Evolutionary conservation across 2,113 vertebrate genomes (phyloP).

Genomic region (Neodon shergylaensis): DNA sequence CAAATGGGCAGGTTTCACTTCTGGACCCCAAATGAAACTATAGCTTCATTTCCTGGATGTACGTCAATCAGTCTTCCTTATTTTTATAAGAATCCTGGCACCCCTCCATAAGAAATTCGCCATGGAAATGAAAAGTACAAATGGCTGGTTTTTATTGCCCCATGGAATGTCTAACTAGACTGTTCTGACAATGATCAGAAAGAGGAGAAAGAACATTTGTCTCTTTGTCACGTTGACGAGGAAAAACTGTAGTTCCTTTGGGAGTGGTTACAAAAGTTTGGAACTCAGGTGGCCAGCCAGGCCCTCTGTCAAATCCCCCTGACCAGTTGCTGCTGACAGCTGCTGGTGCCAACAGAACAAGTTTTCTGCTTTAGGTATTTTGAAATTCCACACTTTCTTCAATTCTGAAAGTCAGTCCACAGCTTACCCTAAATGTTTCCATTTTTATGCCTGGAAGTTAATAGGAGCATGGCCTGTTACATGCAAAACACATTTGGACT

Average conservation of each 20-base stretch:
- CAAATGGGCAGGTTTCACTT: slow-evolving; percentile 45
- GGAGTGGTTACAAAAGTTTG: neutral
- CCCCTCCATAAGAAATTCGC: slow-evolving; percentile 52
- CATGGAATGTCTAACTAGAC: slow-evolving; percentile 33
- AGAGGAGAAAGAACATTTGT: slow-evolving; percentile 52
- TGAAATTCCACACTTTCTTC: slow-evolving; percentile 34
- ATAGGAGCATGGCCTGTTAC: slow-evolving; percentile 75
- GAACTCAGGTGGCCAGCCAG: neutral
- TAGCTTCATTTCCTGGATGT: slow-evolving; percentile 62
- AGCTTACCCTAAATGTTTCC: slow-evolving; percentile 68
- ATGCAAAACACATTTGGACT: slow-evolving; percentile 81
- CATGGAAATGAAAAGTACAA: slow-evolving; percentile 52
- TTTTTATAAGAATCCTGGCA: slow-evolving; percentile 63
- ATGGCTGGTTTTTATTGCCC: slow-evolving; percentile 51
- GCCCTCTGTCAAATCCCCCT: neutral
- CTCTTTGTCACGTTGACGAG: slow-evolving; percentile 33
- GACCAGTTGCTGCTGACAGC: neutral
- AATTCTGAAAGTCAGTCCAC: slow-evolving; percentile 41
- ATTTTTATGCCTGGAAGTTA: slow-evolving; percentile 77
- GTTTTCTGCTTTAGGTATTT: slow-evolving; percentile 52
- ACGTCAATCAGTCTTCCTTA: slow-evolving; percentile 20
- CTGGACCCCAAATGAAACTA: slow-evolving; percentile 52
- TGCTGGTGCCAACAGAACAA: slow-evolving; percentile 1
- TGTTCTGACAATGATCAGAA: slow-evolving; percentile 47
- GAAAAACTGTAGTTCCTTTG: neutral